Base-by-base conservation (phyloP, 1,140 invertebrate species). In the Eumaeus atala region DNA sequence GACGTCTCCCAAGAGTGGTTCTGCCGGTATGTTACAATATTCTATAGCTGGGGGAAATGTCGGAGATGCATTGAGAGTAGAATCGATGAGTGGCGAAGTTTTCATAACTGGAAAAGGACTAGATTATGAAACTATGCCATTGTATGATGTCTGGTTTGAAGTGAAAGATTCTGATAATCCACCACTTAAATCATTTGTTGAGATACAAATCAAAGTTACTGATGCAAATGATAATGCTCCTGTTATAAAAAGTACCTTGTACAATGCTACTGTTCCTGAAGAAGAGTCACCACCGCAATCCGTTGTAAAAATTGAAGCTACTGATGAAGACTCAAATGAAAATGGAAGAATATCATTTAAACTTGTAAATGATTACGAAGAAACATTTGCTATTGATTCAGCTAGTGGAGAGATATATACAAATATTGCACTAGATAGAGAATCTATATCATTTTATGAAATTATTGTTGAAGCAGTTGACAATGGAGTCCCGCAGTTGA, bases 211-310 rank as follows among this genome's bases (percentile, higher is more conserved):
- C 16, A 95, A 95, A 74, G 94, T 98, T 0, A 94, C 94, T 0
- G 97, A 98, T 78, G 91, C 92, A 6, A 98, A 99, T 81, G 96
- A 98, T 71, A 97, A 98, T 86, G 79, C 92, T 0, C 97, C 97
- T 1, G 84, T 94, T 0, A 96, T 98, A 77, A 92, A 94, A 64
- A 91, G 90, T 35, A 75, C 90, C 0, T 87, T 97, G 9, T 98
- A 98, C 75, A 95, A 96, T 67, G 92, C 95, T 2, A 92, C 92
- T 1, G 91, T 98, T 4, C 66, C 92, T 14, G 97, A 99, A 88
- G 95, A 97, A 84, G 92, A 96, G 80, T 90, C 90, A 44, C 93
- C 95, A 3, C 94, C 95, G 8, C 89, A 93, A 66, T 84, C 92
- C 33, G 92, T 98, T 4, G 89, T 92, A 0, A 93, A 92, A 70